Base-by-base conservation (phyloP, 35 echinoderm and acorn worm genomes). In the Apostichopus parvimensis region DNA sequence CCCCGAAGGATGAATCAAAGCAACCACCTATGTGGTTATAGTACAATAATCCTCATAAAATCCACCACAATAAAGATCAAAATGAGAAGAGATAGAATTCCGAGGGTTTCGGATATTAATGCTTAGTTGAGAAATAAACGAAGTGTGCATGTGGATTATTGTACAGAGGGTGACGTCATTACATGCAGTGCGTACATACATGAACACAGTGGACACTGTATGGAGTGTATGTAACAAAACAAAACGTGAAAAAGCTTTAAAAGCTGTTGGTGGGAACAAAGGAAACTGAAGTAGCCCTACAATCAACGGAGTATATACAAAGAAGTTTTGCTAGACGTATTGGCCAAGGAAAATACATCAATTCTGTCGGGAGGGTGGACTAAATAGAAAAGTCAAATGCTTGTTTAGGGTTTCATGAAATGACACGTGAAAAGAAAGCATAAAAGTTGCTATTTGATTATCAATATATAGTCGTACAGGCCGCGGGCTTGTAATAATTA, bases 61-160 rank as follows among this genome's bases (percentile, higher is more conserved):
- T 91, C 89, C 72, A 58, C 89, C 72, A 79, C 22, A 78, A 79
- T 78, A 10, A 53, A 26, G 56, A 56, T 59, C 53, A 91, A 79
- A 91, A 78, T 78, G 61, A 77, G 89, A 91, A 68, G 77, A 91
- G 71, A 45, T 91, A 78, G 61, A 78, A 78, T 91, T 91, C 76
- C 89, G 62, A 91, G 89, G 34, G 89, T 91, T 91, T 91, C 89
- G 72, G 77, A 78, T 91, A 91, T 78, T 91, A 91, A 91, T 88
- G 89, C 89, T 78, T 91, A 91, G 89, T 91, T 91, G 89, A 91
- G 89, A 91, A 91, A 91, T 91, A 91, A 91, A 91, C 89, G 53
- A 91, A 91, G 89, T 91, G 89, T 91, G 89, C 77, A 91, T 91
- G 89, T 91, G 77, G 89, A 91, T 91, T 91, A 91, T 91, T 78